Base-by-base conservation (phyloP, 2,888 invertebrate species). In the Drosophila borealis region DNA sequence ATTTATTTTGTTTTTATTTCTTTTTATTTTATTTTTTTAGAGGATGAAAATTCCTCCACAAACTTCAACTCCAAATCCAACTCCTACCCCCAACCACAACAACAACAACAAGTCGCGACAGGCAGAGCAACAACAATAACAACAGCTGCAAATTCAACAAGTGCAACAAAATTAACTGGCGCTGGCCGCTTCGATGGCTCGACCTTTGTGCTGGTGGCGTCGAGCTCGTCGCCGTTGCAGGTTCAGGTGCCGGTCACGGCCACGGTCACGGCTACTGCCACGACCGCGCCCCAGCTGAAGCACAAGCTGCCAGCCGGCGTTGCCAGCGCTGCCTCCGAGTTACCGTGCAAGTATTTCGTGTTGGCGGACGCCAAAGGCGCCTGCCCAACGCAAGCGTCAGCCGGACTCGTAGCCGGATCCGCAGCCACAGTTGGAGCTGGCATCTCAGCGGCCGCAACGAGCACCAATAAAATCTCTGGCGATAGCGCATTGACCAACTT, bases 1-100 rank as follows among this genome's bases (percentile, higher is more conserved):
- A 29, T 74, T 45, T 53, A 25, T 48, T 73, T 54, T 63, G 60
- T 39, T 46, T 56, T 41, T 8, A 11, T 62, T 56, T 46, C 36
- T 69, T 80, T 51, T 56, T 74, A 60, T 78, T 69, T 49, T 65
- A n/a, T 71, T 79, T 55, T 84, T 88, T 62, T 87, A 91, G 92
- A 92, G 90, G 91, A 91, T 85, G 88, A 88, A 84, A 89, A 84
- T 83, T 88, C 89, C 78, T 91, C 90, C 54, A 74, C 81, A 61
- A 84, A 84, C 70, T 82, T 81, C 70, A 88, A 81, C 62, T 72
- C 80, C 88, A 73, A 61, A 61, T 62, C 57, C 73, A 78, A 80
- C 70, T 82, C 84, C 78, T 75, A 81, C 53, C 44, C 85, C 80
- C 66, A 65, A 65, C 59, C 53, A 54, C 70, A 69, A 77, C 78